Evolutionary conservation across 2,113 vertebrate genomes (phyloP).

Genomic region (Macroglossus sobrinus): DNA sequence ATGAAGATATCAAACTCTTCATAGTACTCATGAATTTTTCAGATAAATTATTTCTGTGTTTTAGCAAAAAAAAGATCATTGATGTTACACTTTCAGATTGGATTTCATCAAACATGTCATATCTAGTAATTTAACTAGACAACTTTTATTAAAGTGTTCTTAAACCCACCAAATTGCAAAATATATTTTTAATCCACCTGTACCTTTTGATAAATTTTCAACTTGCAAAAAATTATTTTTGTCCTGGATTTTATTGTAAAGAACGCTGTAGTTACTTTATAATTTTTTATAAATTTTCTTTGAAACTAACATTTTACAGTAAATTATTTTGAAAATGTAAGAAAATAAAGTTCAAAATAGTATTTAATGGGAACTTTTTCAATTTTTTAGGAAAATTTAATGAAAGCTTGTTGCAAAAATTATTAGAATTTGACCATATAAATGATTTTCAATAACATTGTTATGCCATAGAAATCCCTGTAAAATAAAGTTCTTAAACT

Average conservation of each 20-base stretch:
- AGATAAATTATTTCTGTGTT: not conserved
- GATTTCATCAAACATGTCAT: not conserved
- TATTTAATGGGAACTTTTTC: not conserved
- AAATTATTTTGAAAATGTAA: conserved; percentile 33
- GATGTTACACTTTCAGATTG: not conserved
- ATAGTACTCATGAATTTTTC: not conserved
- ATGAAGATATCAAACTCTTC: conserved; percentile 69
- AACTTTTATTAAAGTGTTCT: conserved; percentile 4
- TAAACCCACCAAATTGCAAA: not conserved
- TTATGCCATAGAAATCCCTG: not conserved
- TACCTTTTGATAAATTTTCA: conserved; percentile 41
- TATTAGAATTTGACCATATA: not conserved
- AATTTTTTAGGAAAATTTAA: conserved; percentile 22
- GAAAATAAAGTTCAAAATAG: not conserved
- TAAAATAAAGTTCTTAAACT: conserved; percentile 44
- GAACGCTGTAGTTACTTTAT: not conserved
- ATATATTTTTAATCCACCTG: not conserved
- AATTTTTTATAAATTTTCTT: not conserved
- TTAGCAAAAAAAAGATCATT: not conserved
- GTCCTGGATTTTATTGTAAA: not conserved
- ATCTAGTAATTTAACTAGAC: not conserved
- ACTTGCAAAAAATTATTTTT: conserved; percentile 12
- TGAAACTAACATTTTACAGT: conserved; percentile 12
- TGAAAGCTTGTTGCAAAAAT: not conserved
- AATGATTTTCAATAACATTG: not conserved